Evolutionary conservation across 2,113 vertebrate species (phyloP).

Genomic region (Noctilio leporinus): DNA sequence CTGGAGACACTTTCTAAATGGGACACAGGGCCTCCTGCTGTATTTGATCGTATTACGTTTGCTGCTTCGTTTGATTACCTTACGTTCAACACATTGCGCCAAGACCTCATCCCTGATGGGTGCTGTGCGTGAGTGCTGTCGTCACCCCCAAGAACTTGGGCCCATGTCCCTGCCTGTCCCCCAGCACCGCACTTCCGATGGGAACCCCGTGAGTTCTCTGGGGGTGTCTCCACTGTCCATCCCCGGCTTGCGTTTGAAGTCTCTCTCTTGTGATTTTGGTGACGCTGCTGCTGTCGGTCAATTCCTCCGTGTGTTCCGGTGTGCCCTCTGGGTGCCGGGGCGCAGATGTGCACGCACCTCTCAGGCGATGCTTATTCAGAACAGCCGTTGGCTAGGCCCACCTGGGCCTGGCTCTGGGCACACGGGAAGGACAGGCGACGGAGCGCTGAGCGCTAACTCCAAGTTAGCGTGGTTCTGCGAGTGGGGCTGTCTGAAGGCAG

Average conservation of each 20-base stretch:
- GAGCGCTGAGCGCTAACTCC: neutral
- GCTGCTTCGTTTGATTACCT: neutral
- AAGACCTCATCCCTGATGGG: neutral
- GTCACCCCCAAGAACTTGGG: rapidly evolving
- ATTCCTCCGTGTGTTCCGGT: rapidly evolving
- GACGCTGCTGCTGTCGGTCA: neutral
- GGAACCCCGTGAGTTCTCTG: neutral
- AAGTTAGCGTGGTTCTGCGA: rapidly evolving
- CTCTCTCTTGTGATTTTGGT: neutral
- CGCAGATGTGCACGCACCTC: rapidly evolving
- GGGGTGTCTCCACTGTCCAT: neutral
- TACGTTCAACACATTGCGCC: too few species aligned
- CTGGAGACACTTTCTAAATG: neutral
- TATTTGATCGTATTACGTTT: neutral
- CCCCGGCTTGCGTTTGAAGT: neutral
- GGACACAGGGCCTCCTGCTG: neutral
- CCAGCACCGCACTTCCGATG: neutral
- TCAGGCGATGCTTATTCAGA: too few species aligned
- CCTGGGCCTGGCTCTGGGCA: neutral
- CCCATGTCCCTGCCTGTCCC: rapidly evolving
- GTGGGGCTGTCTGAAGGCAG: neutral
- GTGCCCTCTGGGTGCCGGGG: rapidly evolving
- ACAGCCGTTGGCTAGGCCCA: neutral
- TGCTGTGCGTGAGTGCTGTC: neutral
- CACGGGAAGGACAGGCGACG: rapidly evolving